Base-by-base conservation (phyloP, 2,888 invertebrate genomes). In the Calliopum simillimum region DNA sequence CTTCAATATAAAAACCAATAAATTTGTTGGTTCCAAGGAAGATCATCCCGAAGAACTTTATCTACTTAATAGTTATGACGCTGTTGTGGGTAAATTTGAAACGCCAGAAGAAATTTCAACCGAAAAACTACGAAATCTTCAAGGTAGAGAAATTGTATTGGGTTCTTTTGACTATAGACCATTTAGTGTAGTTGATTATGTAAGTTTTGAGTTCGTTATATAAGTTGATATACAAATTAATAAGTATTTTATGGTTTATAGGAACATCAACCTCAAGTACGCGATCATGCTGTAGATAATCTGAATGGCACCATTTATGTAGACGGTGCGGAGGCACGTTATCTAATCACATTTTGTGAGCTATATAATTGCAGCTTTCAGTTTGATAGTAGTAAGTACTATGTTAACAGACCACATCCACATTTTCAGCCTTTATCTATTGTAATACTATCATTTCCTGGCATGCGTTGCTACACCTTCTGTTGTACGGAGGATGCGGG, bases 251-350 rank as follows among this genome's bases (percentile, higher is more conserved):
- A 16, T 21, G 5, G n/a, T 21, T 55, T 55, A 4, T 33, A 82
- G 81, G 56, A 75, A 2, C 73, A 66, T 0, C 16, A 71, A 12
- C 78, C 80, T 0, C 73, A 71, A 3, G 68, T 76, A 2, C 72
- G 75, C 43, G 79, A 83, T 73, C 73, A 77, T 0, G 73, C 75
- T 0, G 6, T 51, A 1, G 71, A 77, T 19, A 77, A 75, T 55
- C 63, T 73, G 0, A 70, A 46, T 4, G 73, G 74, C 64, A 33
- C 74, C n/a, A 69, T 77, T 0, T 71, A 71, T 13, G 84, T 88
- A 43, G 90, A 91, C 82, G 92, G 92, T 5, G 87, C 88, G 0
- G 89, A 89, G 79, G 81, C 87, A 47, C 79, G 81, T 12, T 68
- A 87, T 6, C 76, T 84, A 49, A 66, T 86, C 1, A 80, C 82